These are phyloP conservation scores for Nasua narica DNA, from an alignment of 2,797 vertebrate species.

Conservation along the genomic window DNA sequence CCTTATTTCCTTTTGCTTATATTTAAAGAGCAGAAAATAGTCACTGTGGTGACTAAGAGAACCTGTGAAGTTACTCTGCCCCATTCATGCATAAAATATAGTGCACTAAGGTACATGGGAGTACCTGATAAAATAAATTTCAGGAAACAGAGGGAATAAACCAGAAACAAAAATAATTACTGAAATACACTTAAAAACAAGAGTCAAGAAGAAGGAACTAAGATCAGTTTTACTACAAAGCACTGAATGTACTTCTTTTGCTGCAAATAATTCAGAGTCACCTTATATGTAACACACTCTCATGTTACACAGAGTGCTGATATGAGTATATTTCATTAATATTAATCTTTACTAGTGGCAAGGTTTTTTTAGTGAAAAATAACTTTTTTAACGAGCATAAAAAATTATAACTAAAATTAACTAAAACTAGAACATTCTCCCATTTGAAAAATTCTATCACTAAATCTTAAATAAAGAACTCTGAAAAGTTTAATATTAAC, in stretches of 20 bases:
- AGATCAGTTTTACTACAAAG: background rate
- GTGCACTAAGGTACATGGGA: background rate
- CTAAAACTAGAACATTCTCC: background rate
- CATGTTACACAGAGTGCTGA: background rate
- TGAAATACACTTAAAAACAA: background rate
- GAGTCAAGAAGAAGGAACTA: background rate
- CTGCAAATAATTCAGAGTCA: background rate
- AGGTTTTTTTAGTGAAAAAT: background rate
- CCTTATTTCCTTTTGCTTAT: background rate
- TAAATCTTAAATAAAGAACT: background rate
- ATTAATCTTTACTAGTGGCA: background rate
- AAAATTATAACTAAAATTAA: background rate
- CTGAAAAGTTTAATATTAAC: constrained; percentile 15
- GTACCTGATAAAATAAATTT: background rate
- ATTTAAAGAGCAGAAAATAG: background rate
- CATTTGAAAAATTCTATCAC: background rate
- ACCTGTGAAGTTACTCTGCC: background rate
- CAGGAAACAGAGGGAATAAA: background rate
- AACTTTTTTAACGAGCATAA: background rate
- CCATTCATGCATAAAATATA: background rate
- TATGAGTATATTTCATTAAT: background rate
- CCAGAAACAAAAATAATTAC: background rate
- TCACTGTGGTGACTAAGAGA: background rate
- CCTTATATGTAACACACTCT: background rate
- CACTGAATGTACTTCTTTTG: background rate